A percentile compares a stretch with the other conserved stretches of the same genome.
Evolutionary conservation across 2,888 invertebrate species (phyloP).

Genomic region (Labia minor): DNA sequence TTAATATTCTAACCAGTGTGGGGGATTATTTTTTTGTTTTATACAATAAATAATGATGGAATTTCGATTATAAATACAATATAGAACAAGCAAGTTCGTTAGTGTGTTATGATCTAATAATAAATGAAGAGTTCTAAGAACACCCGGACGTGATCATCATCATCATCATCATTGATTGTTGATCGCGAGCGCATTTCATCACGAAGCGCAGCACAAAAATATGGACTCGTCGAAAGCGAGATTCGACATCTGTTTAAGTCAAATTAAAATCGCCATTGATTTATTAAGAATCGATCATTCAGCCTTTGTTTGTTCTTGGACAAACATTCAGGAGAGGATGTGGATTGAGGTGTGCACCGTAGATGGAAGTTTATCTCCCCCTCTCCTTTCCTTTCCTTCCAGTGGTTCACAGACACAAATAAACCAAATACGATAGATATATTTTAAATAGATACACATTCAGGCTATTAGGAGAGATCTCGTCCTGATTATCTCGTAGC

Average conservation of each 20-base stretch:
- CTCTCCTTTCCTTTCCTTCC: too few species aligned
- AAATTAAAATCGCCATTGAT: not conserved
- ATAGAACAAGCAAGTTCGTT: conserved; percentile 13
- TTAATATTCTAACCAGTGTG: not conserved
- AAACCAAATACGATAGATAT: too few species aligned
- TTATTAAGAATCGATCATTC: not conserved
- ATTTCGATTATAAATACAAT: not conserved
- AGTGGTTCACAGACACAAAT: too few species aligned
- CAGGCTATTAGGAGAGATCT: too few species aligned
- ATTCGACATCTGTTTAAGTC: conserved; percentile 13
- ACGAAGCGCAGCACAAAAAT: not conserved
- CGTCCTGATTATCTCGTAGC: too few species aligned
- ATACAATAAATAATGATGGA: not conserved
- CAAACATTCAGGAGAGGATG: too few species aligned
- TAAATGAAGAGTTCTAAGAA: conserved; percentile 13
- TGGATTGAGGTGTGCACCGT: too few species aligned
- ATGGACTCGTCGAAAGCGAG: not conserved
- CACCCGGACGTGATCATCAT: not conserved
- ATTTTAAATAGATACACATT: too few species aligned
- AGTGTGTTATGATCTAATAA: conserved; percentile 13
- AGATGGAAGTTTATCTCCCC: too few species aligned
- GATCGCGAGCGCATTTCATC: not conserved
- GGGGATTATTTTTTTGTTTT: not conserved
- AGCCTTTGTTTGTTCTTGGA: too few species aligned
- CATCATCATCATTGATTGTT: not conserved